Percentiles rank a stretch among this genome's conserved stretches.
Evolutionary conservation across 2,797 vertebrate species (phyloP).

Genomic region (Brachyrhaphis roseni): DNA sequence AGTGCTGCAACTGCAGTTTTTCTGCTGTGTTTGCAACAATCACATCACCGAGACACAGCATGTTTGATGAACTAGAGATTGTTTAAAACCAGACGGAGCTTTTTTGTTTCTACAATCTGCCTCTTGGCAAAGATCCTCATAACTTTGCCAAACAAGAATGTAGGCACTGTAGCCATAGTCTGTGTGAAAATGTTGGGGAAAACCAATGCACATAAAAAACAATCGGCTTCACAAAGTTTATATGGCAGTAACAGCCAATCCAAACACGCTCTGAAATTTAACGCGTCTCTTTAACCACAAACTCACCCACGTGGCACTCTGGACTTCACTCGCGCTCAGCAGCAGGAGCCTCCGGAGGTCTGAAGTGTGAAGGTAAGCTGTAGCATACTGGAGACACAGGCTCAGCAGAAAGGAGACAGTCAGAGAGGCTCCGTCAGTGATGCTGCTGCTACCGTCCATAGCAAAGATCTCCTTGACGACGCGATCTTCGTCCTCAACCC

Average conservation of each 20-base stretch:
- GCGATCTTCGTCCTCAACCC: slow-evolving; percentile 54
- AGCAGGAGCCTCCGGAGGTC: slow-evolving; percentile 80
- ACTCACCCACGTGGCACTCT: slow-evolving; percentile 82
- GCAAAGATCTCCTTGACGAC: slow-evolving; percentile 75
- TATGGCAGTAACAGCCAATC: not conserved
- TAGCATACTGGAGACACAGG: slow-evolving; percentile 76
- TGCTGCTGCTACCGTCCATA: slow-evolving; percentile 24
- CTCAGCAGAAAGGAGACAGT: slow-evolving; percentile 76
- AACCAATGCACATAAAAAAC: not conserved
- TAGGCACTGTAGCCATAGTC: not conserved
- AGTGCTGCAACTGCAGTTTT: not conserved
- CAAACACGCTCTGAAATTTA: not conserved
- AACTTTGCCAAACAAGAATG: not conserved
- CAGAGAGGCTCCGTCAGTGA: slow-evolving; percentile 53
- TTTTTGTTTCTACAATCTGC: not conserved
- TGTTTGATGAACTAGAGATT: not conserved
- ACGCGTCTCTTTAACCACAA: not conserved
- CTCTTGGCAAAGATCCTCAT: not conserved
- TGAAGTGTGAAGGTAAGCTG: slow-evolving; percentile 64
- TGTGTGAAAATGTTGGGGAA: not conserved
- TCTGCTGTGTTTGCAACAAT: not conserved
- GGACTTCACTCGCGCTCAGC: slow-evolving; percentile 74
- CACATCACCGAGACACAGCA: not conserved
- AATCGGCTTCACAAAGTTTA: not conserved
- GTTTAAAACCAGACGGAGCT: not conserved